Percentiles rank a stretch among this genome's conserved stretches.
Conservation (phyloP, 1,140 invertebrate genomes). For the Neodiprion virginianus region DNA sequence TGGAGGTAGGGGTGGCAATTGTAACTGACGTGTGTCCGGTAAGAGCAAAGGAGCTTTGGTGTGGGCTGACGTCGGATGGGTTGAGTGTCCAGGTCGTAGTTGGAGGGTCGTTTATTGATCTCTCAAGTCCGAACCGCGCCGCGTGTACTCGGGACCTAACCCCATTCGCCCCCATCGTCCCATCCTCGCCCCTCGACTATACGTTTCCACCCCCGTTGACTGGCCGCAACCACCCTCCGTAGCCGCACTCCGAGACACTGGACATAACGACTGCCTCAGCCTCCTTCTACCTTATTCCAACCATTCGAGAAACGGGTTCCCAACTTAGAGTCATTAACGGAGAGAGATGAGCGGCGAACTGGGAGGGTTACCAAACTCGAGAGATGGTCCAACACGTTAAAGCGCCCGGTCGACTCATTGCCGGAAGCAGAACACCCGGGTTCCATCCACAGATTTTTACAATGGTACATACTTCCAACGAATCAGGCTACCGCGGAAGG, state of each 20-base stretch:
- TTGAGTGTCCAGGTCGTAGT: slow-evolving; percentile 59
- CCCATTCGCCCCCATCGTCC: slow-evolving; percentile 38
- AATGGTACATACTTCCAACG: too few species aligned
- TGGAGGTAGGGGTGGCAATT: slow-evolving; percentile 18
- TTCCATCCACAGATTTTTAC: too few species aligned
- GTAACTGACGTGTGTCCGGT: slow-evolving; percentile 21
- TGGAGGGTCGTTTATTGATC: slow-evolving; percentile 64
- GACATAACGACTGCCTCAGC: slow-evolving; percentile 54
- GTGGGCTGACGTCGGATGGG: slow-evolving; percentile 38
- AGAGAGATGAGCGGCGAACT: too few species aligned
- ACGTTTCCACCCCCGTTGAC: slow-evolving; percentile 47
- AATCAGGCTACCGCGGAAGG: too few species aligned
- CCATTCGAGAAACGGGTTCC: slow-evolving; percentile 53
- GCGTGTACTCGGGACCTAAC: slow-evolving; percentile 57
- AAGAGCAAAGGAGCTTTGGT: slow-evolving; percentile 40
- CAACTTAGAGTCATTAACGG: slow-evolving; percentile 32
- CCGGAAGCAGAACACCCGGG: too few species aligned
- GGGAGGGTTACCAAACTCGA: too few species aligned
- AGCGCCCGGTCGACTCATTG: too few species aligned
- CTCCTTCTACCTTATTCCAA: slow-evolving; percentile 35
- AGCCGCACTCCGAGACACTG: slow-evolving; percentile 57
- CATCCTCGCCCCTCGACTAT: slow-evolving; percentile 16
- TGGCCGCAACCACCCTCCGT: slow-evolving; percentile 57
- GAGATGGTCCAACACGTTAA: too few species aligned
- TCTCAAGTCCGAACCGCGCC: slow-evolving; percentile 61